phyloP scores from a whole-genome alignment of 2,797 vertebrate genomes.

The Tarsius wallacei region DNA sequence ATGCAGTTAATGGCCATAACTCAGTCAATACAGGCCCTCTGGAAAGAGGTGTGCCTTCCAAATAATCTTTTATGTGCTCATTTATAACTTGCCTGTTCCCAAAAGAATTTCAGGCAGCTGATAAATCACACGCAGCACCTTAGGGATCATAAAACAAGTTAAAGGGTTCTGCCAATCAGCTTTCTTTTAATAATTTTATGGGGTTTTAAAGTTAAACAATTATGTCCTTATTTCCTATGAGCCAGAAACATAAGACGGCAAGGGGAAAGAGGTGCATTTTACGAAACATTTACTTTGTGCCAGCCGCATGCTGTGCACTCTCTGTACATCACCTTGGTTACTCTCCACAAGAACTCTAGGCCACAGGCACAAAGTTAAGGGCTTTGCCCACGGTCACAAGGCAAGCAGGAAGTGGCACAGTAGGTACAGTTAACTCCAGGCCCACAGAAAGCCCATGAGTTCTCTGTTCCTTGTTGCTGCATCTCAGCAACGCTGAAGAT shows the following conservation, averaged over 20 bases:
- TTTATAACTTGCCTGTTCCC: constrained; percentile 59
- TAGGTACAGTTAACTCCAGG: neutral
- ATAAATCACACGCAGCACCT: constrained; percentile 5
- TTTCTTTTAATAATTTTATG: constrained; percentile 1
- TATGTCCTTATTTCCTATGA: neutral
- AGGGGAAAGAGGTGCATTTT: neutral
- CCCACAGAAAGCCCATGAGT: neutral
- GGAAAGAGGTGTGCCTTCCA: constrained; percentile 22
- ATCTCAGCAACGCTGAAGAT: neutral
- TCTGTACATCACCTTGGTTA: too few relatives aligned
- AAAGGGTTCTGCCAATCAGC: neutral
- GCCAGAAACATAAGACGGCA: neutral
- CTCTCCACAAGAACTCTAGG: neutral
- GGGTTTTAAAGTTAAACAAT: constrained; percentile 49
- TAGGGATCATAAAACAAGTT: constrained; percentile 4
- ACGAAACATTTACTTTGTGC: neutral
- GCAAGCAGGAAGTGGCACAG: neutral
- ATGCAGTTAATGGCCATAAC: neutral
- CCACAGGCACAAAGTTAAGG: neutral
- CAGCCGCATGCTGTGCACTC: neutral
- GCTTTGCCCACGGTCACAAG: neutral
- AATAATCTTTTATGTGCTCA: neutral
- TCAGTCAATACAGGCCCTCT: constrained; percentile 44
- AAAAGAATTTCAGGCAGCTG: constrained; percentile 34
- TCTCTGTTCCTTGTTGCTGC: neutral